phyloP scores from a whole-genome alignment of 2,888 invertebrate genomes.

The Cheilosia scutellata region DNA sequence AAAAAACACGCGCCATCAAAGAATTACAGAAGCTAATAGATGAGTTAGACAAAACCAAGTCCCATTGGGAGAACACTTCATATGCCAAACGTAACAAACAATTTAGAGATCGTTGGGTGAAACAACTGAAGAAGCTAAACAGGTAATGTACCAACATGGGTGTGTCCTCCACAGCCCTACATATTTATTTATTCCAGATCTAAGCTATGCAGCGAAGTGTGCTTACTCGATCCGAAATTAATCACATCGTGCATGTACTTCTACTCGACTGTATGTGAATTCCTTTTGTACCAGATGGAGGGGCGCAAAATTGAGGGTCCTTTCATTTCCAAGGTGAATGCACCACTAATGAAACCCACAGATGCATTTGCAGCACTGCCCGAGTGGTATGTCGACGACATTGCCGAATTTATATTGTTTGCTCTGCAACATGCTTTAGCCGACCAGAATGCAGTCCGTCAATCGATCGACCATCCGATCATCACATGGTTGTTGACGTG shows the following conservation, averaged over 20 bases:
- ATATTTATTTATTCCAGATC: constrained; percentile 85
- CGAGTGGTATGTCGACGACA: constrained; percentile 99
- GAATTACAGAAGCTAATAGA: constrained; percentile 95
- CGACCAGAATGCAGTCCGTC: constrained; percentile 87
- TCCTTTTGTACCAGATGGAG: constrained; percentile 89
- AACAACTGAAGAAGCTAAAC: constrained; percentile 91
- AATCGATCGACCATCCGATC: constrained; percentile 92
- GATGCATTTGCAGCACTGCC: constrained; percentile 95
- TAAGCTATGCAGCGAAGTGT: constrained; percentile 96
- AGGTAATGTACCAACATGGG: constrained; percentile 83
- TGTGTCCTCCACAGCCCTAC: neutral
- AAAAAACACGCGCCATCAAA: constrained; percentile 87
- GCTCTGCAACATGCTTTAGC: constrained; percentile 92
- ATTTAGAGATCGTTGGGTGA: constrained; percentile 93
- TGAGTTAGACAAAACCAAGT: constrained; percentile 92
- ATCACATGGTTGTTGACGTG: constrained; percentile 95
- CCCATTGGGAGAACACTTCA: constrained; percentile 92
- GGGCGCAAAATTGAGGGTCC: constrained; percentile 85
- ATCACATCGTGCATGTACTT: constrained; percentile 93
- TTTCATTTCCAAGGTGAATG: constrained; percentile 85
- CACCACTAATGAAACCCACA: constrained; percentile 87
- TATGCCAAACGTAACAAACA: constrained; percentile 92
- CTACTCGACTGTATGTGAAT: constrained; percentile 93
- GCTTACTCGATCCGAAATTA: constrained; percentile 92
- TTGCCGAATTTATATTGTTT: constrained; percentile 97